phyloP scores from a whole-genome alignment of 2,888 invertebrate species.

The Drosophila recens region DNA sequence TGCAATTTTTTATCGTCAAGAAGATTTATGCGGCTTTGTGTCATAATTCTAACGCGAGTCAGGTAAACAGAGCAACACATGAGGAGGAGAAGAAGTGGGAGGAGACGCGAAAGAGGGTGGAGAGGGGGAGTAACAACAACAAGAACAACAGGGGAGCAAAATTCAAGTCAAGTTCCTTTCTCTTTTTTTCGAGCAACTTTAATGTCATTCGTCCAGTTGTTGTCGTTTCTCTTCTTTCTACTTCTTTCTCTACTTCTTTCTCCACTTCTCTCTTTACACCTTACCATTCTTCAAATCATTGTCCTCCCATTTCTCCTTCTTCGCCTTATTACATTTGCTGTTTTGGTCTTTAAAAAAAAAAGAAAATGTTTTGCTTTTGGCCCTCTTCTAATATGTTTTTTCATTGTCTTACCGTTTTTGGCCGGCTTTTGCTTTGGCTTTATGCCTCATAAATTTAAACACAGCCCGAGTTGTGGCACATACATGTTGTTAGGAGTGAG shows the following conservation, averaged over 20 bases:
- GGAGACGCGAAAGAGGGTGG: background rate
- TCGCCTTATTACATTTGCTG: slow-evolving; percentile 34
- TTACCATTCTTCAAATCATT: background rate
- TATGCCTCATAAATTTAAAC: slow-evolving; percentile 40
- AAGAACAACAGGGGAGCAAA: background rate
- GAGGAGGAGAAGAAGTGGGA: background rate
- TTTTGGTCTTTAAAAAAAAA: slow-evolving; percentile 32
- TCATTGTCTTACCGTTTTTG: slow-evolving; percentile 36
- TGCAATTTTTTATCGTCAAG: slow-evolving; percentile 72
- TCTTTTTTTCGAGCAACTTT: background rate
- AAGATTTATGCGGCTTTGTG: slow-evolving; percentile 73
- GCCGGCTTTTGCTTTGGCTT: slow-evolving; percentile 32
- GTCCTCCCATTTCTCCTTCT: slow-evolving; percentile 1
- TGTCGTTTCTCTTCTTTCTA: slow-evolving; percentile 5
- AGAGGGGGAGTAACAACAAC: slow-evolving; percentile 1
- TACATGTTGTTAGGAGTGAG: background rate
- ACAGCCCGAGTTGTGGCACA: background rate
- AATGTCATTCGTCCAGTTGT: slow-evolving; percentile 40
- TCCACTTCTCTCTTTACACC: background rate
- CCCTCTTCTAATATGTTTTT: slow-evolving; percentile 22
- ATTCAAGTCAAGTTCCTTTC: slow-evolving; percentile 1
- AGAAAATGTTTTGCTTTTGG: slow-evolving; percentile 10
- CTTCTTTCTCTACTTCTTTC: background rate
- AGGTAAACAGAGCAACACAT: background rate
- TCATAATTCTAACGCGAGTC: slow-evolving; percentile 67